Evolutionary conservation across 2,888 invertebrate genomes (phyloP), one percentile per base, ranked within the genome.

Genomic region (Orthosia gothica): DNA sequence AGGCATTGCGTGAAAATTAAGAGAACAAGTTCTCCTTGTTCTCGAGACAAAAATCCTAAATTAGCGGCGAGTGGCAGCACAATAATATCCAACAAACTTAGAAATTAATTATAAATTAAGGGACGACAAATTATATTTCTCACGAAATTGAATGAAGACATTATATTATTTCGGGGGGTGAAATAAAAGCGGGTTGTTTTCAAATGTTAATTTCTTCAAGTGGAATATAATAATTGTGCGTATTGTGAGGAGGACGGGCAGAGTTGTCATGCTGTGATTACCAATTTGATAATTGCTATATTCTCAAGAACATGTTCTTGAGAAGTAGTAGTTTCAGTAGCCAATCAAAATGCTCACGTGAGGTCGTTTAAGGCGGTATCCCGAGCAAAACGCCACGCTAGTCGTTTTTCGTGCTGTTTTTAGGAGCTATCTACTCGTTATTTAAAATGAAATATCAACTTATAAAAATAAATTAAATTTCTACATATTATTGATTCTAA

Each of bases 21-120:
- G 70, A 74, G 76, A 76, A 76, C 23, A 76, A 81, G 74, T 77
- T 74, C 78, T 52, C 65, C 81, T 79, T 78, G 77, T 87, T 78
- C 83, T 68, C 59, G 54, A 78, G 70, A 83, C 83, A 89, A 86
- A 89, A 89, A 90, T 86, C 76, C 74, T 67, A 90, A 93, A 91
- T 92, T 87, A 91, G 87, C 87, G 79, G 83, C 82, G 81, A 89
- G 81, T 88, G 86, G 85, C 79, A 79, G 75, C 66, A 86, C 85
- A 86, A 91, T 89, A 89, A 89, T 88, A 89, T 82, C 83, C 81
- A 82, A 87, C 89, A 87, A 92, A 92, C 89, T 91, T 91, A 91
- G 89, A 92, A 92, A 93, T 92, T 92, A 93, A 94, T 94, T 92
- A 93, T 92, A 92, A 93, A 94, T 94, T 92, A 91, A 86, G 88